phyloP scores from a whole-genome alignment of 2,888 invertebrate species.

The Erebia aethiops region DNA sequence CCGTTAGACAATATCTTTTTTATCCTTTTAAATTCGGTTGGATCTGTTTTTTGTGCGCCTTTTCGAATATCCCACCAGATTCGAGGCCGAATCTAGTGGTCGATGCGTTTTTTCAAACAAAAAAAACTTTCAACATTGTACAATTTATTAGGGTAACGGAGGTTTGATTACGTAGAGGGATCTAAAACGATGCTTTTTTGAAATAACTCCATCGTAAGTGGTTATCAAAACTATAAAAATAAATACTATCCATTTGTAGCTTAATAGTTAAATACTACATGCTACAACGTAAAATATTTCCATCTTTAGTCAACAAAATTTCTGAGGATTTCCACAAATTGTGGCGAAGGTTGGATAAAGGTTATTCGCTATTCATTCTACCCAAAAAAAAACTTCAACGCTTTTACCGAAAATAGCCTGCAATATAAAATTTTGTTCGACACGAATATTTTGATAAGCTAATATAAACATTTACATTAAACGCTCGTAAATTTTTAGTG shows the following conservation, averaged over 20 bases:
- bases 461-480: constrained; percentile 50
- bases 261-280: background rate
- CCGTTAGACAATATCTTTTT: constrained; percentile 3
- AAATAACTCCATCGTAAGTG: background rate
- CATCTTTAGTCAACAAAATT: background rate
- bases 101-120: background rate
- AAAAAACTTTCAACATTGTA: background rate
- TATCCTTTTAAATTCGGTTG: constrained; percentile 6
- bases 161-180: background rate
- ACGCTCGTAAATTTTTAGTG: constrained; percentile 56
- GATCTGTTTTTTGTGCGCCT: background rate
- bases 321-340: background rate
- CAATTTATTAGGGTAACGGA: background rate
- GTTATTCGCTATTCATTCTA: background rate
- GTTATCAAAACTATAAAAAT: too few species aligned
- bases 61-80: background rate
- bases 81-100: background rate
- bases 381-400: background rate
- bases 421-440: constrained; percentile 18
- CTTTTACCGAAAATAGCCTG: constrained; percentile 17
- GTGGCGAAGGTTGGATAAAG: background rate
- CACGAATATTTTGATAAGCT: constrained; percentile 32
- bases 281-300: background rate
- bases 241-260: background rate
- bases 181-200: background rate